Evolutionary conservation across 2,113 vertebrate genomes (phyloP), one percentile per base, ranked within the genome.

Genomic region (Thalassarche chlororhynchos): DNA sequence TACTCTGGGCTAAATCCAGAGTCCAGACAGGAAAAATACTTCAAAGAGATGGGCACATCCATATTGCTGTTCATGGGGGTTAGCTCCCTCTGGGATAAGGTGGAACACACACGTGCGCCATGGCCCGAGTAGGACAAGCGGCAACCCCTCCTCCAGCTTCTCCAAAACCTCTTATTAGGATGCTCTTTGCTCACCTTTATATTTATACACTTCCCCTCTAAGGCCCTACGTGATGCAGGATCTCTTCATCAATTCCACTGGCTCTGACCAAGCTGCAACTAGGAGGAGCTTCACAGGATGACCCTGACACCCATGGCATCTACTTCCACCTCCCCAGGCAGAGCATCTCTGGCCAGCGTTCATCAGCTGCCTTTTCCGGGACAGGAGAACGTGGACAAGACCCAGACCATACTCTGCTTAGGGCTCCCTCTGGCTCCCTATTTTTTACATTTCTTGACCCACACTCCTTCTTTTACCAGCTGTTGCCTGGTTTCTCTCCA

Each of bases 361-460:
- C 10, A 78, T 17, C 23, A 90, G 81, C 17, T 88, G 23, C 32
- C 28, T 49, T 72, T 85, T 61, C 34, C 2, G 1, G 31, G 31
- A 83, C 1, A 0, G n/a, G 14, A 86, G 3, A 88, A 62, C 0
- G 2, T 0, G 12, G 14, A 55, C 16, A 76, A 83, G 52, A 71
- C 19, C 4, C 26, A 49, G 18, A 51, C 16, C 19, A n/a, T 2
- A 20, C 6, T 64, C 51, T 25, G 25, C 77, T 66, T 29, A 46
- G 25, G 21, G 17, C 7, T 62, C 29, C 70, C 57, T 58, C 46
- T 40, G 46, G 11, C 11, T 49, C 46, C 34, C 29, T 36, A 7
- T 19, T 93, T 93, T 75, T 88, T 29, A 74, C 21, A 88, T 40
- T 69, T 93, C 40, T 65, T 6, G 0, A 77, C 11, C 38, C 38